phyloP scores from a whole-genome alignment of 1,140 invertebrate species.

The Ceratina calcarata region DNA sequence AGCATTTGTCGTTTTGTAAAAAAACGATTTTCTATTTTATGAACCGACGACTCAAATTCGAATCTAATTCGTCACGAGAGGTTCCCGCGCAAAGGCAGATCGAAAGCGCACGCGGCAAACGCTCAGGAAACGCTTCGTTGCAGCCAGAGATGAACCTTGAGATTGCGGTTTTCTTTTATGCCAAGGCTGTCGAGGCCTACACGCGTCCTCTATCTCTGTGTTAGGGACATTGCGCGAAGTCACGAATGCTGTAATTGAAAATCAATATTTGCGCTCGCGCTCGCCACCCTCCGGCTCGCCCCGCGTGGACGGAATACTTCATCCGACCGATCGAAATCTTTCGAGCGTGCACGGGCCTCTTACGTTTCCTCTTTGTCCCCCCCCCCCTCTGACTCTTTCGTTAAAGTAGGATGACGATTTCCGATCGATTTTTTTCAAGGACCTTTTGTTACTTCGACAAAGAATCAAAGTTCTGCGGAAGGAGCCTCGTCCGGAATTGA shows the following conservation, averaged over 20 bases:
- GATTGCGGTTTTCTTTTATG: constrained; percentile 63
- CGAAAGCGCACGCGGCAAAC: background rate
- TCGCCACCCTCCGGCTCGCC: constrained; percentile 58
- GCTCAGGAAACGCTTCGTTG: constrained; percentile 20
- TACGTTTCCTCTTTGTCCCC: background rate
- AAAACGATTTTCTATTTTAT: background rate
- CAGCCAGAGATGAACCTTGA: constrained; percentile 64
- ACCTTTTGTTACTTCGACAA: too few species aligned
- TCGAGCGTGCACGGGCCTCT: constrained; percentile 10
- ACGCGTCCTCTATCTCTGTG: background rate
- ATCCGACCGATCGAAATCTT: constrained; percentile 53
- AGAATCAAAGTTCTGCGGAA: background rate
- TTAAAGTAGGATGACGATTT: background rate
- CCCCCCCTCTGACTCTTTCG: background rate
- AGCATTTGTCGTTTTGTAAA: background rate
- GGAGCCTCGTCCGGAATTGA: background rate
- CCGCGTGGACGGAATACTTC: background rate
- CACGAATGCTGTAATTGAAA: constrained; percentile 76
- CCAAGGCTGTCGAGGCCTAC: constrained; percentile 58
- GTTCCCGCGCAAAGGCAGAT: background rate
- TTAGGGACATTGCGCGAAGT: constrained; percentile 74
- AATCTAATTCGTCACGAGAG: too few species aligned
- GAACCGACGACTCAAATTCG: too few species aligned
- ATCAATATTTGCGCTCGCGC: constrained; percentile 75
- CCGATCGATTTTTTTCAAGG: background rate